Base-by-base conservation (phyloP, 2,888 invertebrate species). In the Temnothorax unifasciatus region DNA sequence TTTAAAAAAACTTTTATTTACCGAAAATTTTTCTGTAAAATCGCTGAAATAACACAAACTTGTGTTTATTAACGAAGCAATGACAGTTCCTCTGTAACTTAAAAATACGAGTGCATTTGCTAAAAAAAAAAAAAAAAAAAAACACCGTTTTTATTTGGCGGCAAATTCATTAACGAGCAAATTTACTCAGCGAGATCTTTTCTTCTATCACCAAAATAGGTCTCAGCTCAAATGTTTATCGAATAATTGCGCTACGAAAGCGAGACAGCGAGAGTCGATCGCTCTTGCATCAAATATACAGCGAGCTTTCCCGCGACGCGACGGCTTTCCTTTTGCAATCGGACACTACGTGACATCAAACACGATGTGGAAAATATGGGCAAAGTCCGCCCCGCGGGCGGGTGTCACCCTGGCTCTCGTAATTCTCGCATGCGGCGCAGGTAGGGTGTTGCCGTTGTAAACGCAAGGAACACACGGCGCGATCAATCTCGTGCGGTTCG, bases 401-500 rank as follows among this genome's bases (percentile, higher is more conserved):
- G 18, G 63, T 61, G 83, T 59, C 41, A 59, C 52, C 38, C 52
- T 25, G 38, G 47, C 75, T 52, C n/a, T 34, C 59, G 47, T 63
- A 63, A 34, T 64, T 76, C 50, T 66, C 79, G 54, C 68, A 75
- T 64, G 63, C 61, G 59, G 61, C 47, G 38, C 63, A 52, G 29
- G 29, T 6, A 34, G 50, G 63, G 79, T 81, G 84, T 85, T 84
- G 44, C 69, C 69, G 61, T 47, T 81, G 74, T 85, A 84, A 85
- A 75, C 84, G 84, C 71, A 74, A 73, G 84, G 69, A 68, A 81
- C 79, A 59, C 61, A 63, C 57, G 18, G 21, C 63, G 59, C 68
- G 73, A 83, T 79, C 85, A 79, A 85, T 85, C 83, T 83, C 69
- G 61, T 69, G 71, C 54, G 82, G 57, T 66, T 71, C 38, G 57